Base-by-base conservation (phyloP, 2,113 vertebrate genomes). In the Hylia prasina region DNA sequence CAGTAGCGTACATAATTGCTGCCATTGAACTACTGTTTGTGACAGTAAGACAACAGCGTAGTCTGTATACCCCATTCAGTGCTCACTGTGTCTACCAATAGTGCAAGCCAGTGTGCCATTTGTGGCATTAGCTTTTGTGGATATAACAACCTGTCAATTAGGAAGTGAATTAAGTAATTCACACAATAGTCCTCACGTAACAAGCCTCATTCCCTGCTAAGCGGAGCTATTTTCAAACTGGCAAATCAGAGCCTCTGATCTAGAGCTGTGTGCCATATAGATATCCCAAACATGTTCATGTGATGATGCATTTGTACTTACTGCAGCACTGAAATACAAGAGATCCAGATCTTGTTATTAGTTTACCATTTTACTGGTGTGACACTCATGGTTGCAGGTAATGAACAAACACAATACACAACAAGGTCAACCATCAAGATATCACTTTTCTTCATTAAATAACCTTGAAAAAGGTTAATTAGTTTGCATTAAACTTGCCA, bases 381-480 rank as follows among this genome's bases (percentile, higher is more conserved):
- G 87, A 70, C 81, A 54, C n/a, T 94, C 66, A 89, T 85, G 79
- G 53, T 63, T 84, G 25, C 45, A 94, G 79, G 58, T 95, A 93
- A 72, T 33, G 93, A 96, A 64, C 47, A 92, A 87, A 83, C 44
- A 87, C 90, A 75, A 33, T 65, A 78, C 24, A 65, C 33, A 75
- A 13, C 35, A 92, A 93, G 28, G 50, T 31, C 84, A 93, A 85
- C 40, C 54, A 64, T 37, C 57, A 85, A 84, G 48, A 78, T 61
- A 91, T 72, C 51, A 48, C 28, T 51, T 96, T 96, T 68, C 69
- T 93, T 96, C 53, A 65, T 89, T 94, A 91, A 96, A 76, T 87
- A 96, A 82, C 39, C 58, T 48, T 45, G 40, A 25, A 50, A 79
- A 35, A 28, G 7, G 72, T 73, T 68, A 79, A 93, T 93, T 75